A percentile compares a stretch with the other conserved stretches of the same genome.
phyloP scores from a whole-genome alignment of 2,888 invertebrate genomes.

The Eristalis tenax region DNA sequence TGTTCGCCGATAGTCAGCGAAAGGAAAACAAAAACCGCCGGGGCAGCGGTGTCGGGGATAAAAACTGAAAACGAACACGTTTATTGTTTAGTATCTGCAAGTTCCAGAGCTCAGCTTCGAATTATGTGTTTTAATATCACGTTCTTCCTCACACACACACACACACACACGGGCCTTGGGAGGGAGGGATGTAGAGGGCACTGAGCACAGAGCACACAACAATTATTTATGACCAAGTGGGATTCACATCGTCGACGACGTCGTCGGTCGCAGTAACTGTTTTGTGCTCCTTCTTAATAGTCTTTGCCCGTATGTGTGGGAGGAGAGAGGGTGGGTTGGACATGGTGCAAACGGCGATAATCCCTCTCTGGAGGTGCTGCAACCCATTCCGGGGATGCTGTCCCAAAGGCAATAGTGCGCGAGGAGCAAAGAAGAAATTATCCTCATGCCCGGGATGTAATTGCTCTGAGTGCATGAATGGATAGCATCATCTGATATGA shows the following conservation, averaged over 20 bases:
- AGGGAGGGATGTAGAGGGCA: neutral
- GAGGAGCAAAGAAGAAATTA: conserved; percentile 53
- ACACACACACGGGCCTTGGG: neutral
- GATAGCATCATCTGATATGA: conserved; percentile 59
- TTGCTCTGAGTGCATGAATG: conserved; percentile 69
- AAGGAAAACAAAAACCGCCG: conserved; percentile 17
- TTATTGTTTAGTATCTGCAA: conserved; percentile 64
- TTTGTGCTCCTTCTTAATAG: conserved; percentile 11
- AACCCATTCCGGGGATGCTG: conserved; percentile 11
- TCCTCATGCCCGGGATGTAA: conserved; percentile 65
- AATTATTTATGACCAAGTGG: conserved; percentile 67
- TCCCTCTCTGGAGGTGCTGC: conserved; percentile 30
- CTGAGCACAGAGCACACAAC: conserved; percentile 62
- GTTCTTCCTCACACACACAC: conserved; percentile 53
- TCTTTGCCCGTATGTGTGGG: conserved; percentile 15
- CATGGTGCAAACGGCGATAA: conserved; percentile 33
- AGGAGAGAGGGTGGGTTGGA: neutral
- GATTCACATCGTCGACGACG: conserved; percentile 41
- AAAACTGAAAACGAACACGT: conserved; percentile 44
- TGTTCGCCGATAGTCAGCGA: conserved; percentile 7
- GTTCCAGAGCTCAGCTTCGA: conserved; percentile 47
- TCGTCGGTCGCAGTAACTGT: conserved; percentile 18
- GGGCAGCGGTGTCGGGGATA: neutral
- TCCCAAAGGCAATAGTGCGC: conserved; percentile 34
- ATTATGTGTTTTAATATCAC: conserved; percentile 74